Conservation (phyloP, 2,797 vertebrate genomes). For the Pangasius macronema region DNA sequence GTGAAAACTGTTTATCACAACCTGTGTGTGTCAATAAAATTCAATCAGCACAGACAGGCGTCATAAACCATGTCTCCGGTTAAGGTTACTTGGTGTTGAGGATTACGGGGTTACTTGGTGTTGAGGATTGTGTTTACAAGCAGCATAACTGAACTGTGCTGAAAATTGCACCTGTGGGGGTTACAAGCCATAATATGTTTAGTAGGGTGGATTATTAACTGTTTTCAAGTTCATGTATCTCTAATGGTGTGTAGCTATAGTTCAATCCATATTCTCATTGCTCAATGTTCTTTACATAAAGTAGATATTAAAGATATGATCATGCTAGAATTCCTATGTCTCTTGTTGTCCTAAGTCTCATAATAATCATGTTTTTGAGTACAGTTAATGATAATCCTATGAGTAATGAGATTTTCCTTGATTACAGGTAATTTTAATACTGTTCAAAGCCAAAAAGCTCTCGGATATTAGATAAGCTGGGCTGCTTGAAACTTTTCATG, state of each 20-base stretch:
- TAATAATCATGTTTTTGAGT: slow-evolving; percentile 9
- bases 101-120: slow-evolving; percentile 29
- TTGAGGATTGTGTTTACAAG: not conserved
- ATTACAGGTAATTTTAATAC: slow-evolving; percentile 10
- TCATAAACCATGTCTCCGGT: not conserved
- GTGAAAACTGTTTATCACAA: not conserved
- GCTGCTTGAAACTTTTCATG: slow-evolving; percentile 13
- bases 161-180: slow-evolving; percentile 4
- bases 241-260: not conserved
- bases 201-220: not conserved
- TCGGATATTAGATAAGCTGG: slow-evolving; percentile 30
- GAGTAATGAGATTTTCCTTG: not conserved
- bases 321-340: too few species aligned
- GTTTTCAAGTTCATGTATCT: not conserved
- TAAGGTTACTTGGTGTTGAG: slow-evolving; percentile 26
- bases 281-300: not conserved
- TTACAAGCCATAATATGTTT: not conserved
- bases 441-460: slow-evolving; percentile 29
- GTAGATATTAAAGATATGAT: not conserved
- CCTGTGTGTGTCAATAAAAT: slow-evolving; percentile 23
- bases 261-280: not conserved
- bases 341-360: not conserved
- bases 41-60: slow-evolving; percentile 6
- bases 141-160: not conserved
- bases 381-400: not conserved